Evolutionary conservation across 2,888 invertebrate genomes (phyloP), one percentile per base, ranked within the genome.

Genomic region (Neuroscelio doddi): DNA sequence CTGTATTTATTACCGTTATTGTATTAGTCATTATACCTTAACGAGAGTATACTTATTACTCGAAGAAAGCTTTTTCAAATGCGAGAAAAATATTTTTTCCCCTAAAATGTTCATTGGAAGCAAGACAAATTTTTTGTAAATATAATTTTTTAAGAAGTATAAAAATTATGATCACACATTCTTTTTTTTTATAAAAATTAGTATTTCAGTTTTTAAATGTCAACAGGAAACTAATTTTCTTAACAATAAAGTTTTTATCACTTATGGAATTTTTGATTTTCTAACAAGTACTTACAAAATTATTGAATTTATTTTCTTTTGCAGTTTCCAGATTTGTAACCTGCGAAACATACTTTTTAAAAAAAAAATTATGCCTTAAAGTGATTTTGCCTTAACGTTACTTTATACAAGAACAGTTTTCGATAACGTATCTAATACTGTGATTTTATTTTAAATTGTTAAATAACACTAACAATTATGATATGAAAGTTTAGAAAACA

Each of bases 391-490:
- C 57, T 66, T 53, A 66, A 66, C 56, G 61, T 65, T 57, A 65
- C 56, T 61, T 65, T 65, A 65, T 61, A 65, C 65, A 56, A 61
- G 59, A 65, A 65, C 61, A 65, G 61, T 51, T 9, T 42, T 42
- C 49, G n/a, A n/a, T 49, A 61, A 65, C 65, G 56, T 50, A 57
- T 51, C 58, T 59, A 64, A 64, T 64, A 64, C 58, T 59, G 64
- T 46, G 46, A 47, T 50, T 56, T 52, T 65, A n/a, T n/a, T 47
- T 61, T 39, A 65, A 65, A 49, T 46, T 56, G 59, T 56, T 49
- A 61, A 61, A 59, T 61, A 65, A 65, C 61, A 57, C 61, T 61
- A 66, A 66, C 65, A 66, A 66, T 61, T 49, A 57, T 62, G 65
- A 66, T 66, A 66, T 66, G 61, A 61, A 56, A 38, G 51, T 61